Evolutionary conservation across 64 coral and sea anemone species (phyloP), one percentile per base, ranked within the genome.

Genomic region (Orbicella faveolata): DNA sequence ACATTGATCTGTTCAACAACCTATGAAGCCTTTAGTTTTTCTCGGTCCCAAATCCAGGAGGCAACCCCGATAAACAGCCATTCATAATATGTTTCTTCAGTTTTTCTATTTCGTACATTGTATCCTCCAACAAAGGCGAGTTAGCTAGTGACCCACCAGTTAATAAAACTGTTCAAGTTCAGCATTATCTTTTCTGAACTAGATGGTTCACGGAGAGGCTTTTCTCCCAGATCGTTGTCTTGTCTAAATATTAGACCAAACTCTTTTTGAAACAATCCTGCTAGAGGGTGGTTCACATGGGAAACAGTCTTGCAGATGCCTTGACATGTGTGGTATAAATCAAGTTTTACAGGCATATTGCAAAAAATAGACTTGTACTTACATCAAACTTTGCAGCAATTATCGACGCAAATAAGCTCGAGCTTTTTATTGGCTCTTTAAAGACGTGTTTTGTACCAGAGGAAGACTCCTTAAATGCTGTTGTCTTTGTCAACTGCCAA

Each of bases 151-250:
- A 14, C 30, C 92, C 87, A 89, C 53, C 73, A 82, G 33, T 53
- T 83, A 20, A 93, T 26, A 53, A 93, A 82, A 23, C 63, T 89
- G 59, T 94, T 61, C 17, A 94, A 79, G 79, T 94, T 94, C 63
- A 53, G 23, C 39, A 80, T 79, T 41, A 94, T 94, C 21, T 63
- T 79, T 52, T 83, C 92, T 14, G 48, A 33, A 20, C 67, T 23
- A 39, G 92, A 86, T 37, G 72, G 89, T 20, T n/a, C 34, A 26
- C 44, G 36, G 23, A 83, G 18, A 66, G 86, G 80, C 51, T 34
- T 25, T 33, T 89, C 55, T 63, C 79, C 87, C 23, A 65, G 76
- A 34, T 89, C 92, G 57, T 76, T 73, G 41, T 89, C 57, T 18
- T 75, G 73, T 83, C 39, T 41, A 41, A 41, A 41, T 41, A 41